Base-by-base conservation (phyloP, 2,888 invertebrate genomes). In the Acrocera orbiculus region DNA sequence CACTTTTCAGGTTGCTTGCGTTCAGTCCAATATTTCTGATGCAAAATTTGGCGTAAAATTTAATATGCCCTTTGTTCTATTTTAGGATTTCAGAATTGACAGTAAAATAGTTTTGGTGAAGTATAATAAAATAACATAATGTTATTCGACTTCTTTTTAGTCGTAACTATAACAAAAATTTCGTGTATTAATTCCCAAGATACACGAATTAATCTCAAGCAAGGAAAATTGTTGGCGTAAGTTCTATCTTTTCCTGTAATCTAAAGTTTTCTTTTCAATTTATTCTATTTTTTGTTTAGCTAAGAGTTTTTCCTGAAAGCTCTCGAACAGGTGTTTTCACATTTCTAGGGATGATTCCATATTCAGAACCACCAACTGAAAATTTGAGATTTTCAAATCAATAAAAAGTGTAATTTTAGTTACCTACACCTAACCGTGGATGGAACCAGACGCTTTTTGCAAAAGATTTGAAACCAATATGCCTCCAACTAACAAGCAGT, bases 261-360 rank as follows among this genome's bases (percentile, higher is more conserved):
- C 24, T 27, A 37, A 17, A 35, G 16, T 36, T 14, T 22, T 29
- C 6, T 24, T 26, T 34, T 16, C 17, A 16, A n/a, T n/a, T n/a
- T 10, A 22, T 7, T 22, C 8, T 28, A 20, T 17, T 35, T 34
- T 33, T 30, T 37, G 35, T 64, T 32, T 59, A 78, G 77, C 66
- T 73, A 10, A 74, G 71, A 60, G 66, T 74, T 20, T 75, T 69
- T 49, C 66, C 73, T 9, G 74, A 76, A 46, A 64, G 64, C 27
- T 66, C 69, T 10, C 60, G 69, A 33, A 64, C 61, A 30, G 67
- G 71, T 1, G 67, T 78, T 5, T 74, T 75, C 55, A 73, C 74
- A 32, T 82, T 70, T 55, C 64, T 75, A 44, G 80, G 86, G n/a
- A n/a, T n/a, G 13, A 69, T 87, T 39, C 87, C 86, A 1, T 87